Evolutionary conservation across 1,140 invertebrate species (phyloP).

Genomic region (Bombus impatiens): DNA sequence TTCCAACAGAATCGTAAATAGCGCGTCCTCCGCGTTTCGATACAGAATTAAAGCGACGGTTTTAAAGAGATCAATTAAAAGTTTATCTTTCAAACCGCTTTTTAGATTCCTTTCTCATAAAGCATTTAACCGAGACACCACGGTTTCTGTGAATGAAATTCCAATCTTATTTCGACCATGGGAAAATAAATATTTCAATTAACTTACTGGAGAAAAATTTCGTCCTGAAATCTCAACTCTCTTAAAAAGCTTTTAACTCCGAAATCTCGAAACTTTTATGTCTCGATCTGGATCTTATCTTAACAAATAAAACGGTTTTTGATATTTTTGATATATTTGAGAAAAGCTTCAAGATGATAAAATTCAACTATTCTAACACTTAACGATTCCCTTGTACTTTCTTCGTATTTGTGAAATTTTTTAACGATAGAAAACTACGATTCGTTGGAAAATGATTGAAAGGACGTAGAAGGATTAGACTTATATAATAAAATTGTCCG

Average conservation of each 20-base stretch:
- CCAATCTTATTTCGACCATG: too few species aligned
- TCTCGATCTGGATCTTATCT: too few species aligned
- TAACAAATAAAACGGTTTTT: background rate
- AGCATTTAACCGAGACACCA: background rate
- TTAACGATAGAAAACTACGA: too few species aligned
- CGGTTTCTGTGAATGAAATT: too few species aligned
- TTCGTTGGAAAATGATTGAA: too few species aligned
- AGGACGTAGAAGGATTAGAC: background rate
- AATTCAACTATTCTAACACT: too few species aligned
- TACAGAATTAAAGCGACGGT: background rate
- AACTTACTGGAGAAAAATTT: too few species aligned
- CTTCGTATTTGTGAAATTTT: too few species aligned
- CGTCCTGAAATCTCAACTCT: too few species aligned
- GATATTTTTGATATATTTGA: background rate
- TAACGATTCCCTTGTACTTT: background rate
- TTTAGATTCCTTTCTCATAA: background rate
- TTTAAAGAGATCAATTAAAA: background rate
- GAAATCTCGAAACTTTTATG: too few species aligned
- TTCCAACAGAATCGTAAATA: slow-evolving; percentile 31
- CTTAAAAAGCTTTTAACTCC: too few species aligned
- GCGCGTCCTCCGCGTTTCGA: background rate
- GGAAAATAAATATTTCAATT: too few species aligned
- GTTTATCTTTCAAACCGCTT: background rate
- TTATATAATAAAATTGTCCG: background rate
- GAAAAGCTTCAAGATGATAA: background rate